These are phyloP conservation scores for Ophiodon elongatus DNA, from an alignment of 2,113 vertebrate species.

Conservation along the genomic window DNA sequence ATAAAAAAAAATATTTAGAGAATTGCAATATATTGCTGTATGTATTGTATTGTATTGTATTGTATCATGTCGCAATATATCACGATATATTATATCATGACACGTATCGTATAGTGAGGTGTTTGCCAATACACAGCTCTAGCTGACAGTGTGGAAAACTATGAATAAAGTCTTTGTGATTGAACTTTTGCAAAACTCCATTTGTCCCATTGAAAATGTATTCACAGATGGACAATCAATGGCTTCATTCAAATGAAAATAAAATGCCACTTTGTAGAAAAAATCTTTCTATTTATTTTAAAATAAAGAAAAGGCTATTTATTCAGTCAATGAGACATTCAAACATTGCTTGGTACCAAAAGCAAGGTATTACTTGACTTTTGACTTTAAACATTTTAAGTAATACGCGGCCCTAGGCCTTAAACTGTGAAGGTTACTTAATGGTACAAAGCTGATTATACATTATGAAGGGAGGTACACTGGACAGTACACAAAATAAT, in stretches of 20 bases:
- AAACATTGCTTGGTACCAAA: neutral
- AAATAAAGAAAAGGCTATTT: neutral
- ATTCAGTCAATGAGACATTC: neutral
- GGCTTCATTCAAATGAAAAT: neutral
- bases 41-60: too few relatives aligned
- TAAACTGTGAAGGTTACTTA: neutral
- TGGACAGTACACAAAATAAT: conserved; percentile 8
- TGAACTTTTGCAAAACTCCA: too few relatives aligned
- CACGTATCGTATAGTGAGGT: too few relatives aligned
- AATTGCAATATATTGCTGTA: too few relatives aligned
- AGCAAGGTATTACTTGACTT: neutral
- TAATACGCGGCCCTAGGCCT: neutral
- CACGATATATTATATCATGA: too few relatives aligned
- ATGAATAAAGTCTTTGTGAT: conserved; percentile 14
- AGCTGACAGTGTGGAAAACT: neutral
- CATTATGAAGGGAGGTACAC: neutral
- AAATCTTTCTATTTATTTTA: neutral
- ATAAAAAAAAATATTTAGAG: too few relatives aligned
- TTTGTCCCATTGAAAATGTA: neutral
- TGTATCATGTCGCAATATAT: too few relatives aligned
- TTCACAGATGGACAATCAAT: neutral
- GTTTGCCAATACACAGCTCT: too few relatives aligned
- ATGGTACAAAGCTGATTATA: neutral
- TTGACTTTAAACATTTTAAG: neutral
- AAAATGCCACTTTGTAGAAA: neutral